Conservation (phyloP, 2,113 vertebrate species). For the Siphamia tubifer region DNA sequence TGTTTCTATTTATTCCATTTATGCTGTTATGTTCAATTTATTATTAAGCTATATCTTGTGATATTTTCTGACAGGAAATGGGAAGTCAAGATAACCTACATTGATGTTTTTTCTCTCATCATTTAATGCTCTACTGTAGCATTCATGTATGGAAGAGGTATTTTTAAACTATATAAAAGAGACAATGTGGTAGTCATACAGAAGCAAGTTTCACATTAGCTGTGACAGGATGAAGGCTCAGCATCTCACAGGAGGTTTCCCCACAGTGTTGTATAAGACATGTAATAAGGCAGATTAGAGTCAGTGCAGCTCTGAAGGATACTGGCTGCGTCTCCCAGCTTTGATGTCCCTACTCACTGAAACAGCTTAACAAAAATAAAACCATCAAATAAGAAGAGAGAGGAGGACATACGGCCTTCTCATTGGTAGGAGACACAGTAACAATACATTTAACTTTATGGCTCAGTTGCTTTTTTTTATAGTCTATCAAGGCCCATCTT, state of each 20-base stretch:
- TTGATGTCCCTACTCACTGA: conserved; percentile 34
- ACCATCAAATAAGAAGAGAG: neutral
- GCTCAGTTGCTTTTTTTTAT: neutral
- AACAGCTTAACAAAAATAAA: conserved; percentile 12
- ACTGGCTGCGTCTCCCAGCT: conserved; percentile 8
- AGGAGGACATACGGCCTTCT: neutral
- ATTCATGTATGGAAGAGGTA: too few species aligned
- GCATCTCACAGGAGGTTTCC: conserved; percentile 1
- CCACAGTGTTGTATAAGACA: conserved; percentile 2
- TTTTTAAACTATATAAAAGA: too few species aligned
- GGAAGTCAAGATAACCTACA: too few species aligned
- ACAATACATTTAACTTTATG: neutral
- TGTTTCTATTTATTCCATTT: too few species aligned
- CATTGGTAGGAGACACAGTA: neutral
- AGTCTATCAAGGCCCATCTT: neutral
- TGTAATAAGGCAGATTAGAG: conserved; percentile 49
- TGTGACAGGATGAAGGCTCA: too few species aligned
- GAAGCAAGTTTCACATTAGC: too few species aligned
- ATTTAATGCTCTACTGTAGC: too few species aligned
- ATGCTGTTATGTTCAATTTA: too few species aligned
- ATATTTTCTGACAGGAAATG: too few species aligned
- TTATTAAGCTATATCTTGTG: too few species aligned
- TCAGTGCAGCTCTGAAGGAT: conserved; percentile 11
- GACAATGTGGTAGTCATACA: too few species aligned
- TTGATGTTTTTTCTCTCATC: too few species aligned